Evolutionary conservation across 2,797 vertebrate genomes (phyloP), one percentile per base, ranked within the genome.

Genomic region (Botia kubotai): DNA sequence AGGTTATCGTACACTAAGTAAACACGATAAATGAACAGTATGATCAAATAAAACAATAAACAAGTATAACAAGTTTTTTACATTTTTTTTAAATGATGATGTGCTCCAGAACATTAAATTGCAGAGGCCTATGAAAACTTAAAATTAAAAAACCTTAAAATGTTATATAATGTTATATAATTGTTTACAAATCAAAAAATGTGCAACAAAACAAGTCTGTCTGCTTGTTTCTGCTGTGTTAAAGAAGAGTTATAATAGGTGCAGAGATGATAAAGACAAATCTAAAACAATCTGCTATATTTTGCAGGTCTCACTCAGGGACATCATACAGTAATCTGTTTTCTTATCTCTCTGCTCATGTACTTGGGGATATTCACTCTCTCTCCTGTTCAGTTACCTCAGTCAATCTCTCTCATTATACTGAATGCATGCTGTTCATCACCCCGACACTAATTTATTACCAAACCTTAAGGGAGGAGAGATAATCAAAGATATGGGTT

Each of bases 401-500:
- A 82, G 79, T 81, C 72, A 72, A 77, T 87, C 84, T 76, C 83
- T 77, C 85, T 88, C 87, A 89, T 89, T 88, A 88, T 82, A 81
- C 81, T 70, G 84, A 83, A 85, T 88, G 85, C 85, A 87, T 58
- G 65, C 84, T 86, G 86, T 89, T 89, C 83, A 87, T 89, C 86
- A 88, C 66, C 63, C 85, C 66, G 85, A 86, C 87, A 85, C 84
- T 89, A 87, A 90, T 90, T 87, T 90, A 90, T 88, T 87, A 90
- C 87, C 83, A 86, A 88, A 87, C 89, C 86, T 87, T 86, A 81
- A 84, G 86, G 84, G 82, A 82, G 83, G 82, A 84, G 85, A 84
- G 88, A 90, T 89, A 89, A 89, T 90, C 89, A 90, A 86, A 90
- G 87, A 89, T 89, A 86, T 88, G 82, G 83, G 82, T 79, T 86